Evolutionary conservation across 2,113 vertebrate genomes (phyloP).

Genomic region (Baryphthengus martii): DNA sequence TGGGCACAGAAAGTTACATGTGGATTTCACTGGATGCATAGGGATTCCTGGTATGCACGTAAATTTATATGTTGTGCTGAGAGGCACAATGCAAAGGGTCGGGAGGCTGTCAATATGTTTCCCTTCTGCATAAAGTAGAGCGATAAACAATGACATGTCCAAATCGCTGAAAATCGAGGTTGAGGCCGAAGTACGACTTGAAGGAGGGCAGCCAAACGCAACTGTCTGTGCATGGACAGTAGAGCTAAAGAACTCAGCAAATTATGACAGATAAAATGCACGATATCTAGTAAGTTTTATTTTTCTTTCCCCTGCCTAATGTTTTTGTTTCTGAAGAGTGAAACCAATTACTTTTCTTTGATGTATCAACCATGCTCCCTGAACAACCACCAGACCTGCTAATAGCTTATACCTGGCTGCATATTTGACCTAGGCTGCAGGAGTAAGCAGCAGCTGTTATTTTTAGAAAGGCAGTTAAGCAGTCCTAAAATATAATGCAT

Average conservation of each 20-base stretch:
- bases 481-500: background rate
- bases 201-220: background rate
- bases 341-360: background rate
- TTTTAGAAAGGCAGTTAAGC: background rate
- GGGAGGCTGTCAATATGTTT: slow-evolving; percentile 6
- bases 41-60: slow-evolving; percentile 15
- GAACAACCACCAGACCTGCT: background rate
- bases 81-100: background rate
- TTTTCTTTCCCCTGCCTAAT: background rate
- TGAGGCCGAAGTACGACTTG: background rate
- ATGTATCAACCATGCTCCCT: background rate
- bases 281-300: background rate
- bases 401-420: background rate
- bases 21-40: background rate
- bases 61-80: background rate
- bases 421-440: background rate
- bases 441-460: background rate
- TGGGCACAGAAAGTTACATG: background rate
- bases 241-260: background rate
- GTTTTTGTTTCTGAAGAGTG: background rate
- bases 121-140: background rate
- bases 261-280: background rate
- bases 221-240: background rate
- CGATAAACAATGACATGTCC: background rate
- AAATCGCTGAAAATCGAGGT: background rate